These are phyloP conservation scores for Ctenicera cuprea DNA, from an alignment of 2,888 invertebrate genomes.

Conservation along the genomic window DNA sequence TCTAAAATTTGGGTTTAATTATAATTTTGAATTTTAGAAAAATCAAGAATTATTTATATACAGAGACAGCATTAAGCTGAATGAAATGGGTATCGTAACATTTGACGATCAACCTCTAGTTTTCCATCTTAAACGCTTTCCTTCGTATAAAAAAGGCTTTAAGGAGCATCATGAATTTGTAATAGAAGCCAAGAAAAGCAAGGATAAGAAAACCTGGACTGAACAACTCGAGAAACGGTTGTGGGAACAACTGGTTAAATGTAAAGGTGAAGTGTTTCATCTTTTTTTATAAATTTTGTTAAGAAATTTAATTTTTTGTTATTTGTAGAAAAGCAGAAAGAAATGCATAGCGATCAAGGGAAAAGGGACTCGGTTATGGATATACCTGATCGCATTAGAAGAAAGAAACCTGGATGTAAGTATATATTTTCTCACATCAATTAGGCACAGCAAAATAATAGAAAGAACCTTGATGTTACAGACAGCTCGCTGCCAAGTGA, in stretches of 20 bases:
- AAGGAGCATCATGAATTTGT: conserved; percentile 45
- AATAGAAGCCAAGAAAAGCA: conserved; percentile 63
- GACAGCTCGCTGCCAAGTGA: conserved; percentile 22
- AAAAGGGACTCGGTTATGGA: neutral
- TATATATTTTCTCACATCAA: no score
- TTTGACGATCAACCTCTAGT: conserved; percentile 63
- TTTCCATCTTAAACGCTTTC: conserved; percentile 61
- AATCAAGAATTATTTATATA: conserved; percentile 64
- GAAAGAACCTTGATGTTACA: no score
- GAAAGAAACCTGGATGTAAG: conserved; percentile 34
- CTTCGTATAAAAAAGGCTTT: conserved; percentile 43
- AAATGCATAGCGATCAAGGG: conserved; percentile 17
- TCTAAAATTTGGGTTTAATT: no score
- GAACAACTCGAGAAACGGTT: conserved; percentile 63
- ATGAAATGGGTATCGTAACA: conserved; percentile 64
- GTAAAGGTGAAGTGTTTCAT: conserved; percentile 62
- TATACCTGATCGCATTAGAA: conserved; percentile 13
- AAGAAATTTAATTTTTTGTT: neutral
- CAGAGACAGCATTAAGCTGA: conserved; percentile 64
- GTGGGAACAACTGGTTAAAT: conserved; percentile 66
- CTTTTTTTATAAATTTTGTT: no score
- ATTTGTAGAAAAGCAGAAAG: conserved; percentile 36
- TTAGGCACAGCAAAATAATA: no score
- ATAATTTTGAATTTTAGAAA: conserved; percentile 55
- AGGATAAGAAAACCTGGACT: conserved; percentile 65